These are phyloP conservation scores for Caenorhabditis sp. DNA, from an alignment of 2,888 invertebrate species.

Conservation along the genomic window DNA sequence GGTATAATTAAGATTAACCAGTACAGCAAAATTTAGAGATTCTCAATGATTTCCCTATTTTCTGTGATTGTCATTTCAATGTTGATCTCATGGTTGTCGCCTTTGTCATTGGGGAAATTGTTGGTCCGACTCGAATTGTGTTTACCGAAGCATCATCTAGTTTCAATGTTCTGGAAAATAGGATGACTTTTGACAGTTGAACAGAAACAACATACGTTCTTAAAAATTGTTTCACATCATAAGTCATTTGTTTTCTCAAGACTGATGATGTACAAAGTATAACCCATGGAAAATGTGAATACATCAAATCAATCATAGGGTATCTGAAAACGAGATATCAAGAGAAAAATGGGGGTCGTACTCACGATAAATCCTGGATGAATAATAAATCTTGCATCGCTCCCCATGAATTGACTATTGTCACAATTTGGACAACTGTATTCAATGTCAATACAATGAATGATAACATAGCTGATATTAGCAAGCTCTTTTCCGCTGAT, in stretches of 20 bases:
- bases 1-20: background rate
- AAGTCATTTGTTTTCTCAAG: constrained; percentile 31
- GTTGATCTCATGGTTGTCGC: constrained; percentile 20
- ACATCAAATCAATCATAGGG: constrained; percentile 48
- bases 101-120: constrained; percentile 19
- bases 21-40: background rate
- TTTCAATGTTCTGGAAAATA: constrained; percentile 30
- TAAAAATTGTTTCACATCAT: constrained; percentile 23
- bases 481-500: constrained; percentile 26
- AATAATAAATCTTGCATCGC: constrained; percentile 26
- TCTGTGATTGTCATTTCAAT: constrained; percentile 5
- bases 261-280: constrained; percentile 43
- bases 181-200: constrained; percentile 2
- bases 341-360: no score
- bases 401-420: constrained; percentile 33
- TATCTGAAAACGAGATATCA: constrained; percentile 38
- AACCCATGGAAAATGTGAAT: constrained; percentile 48
- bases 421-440: constrained; percentile 38
- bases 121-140: constrained; percentile 28
- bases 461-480: constrained; percentile 38
- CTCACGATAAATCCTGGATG: constrained; percentile 49
- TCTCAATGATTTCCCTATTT: background rate
- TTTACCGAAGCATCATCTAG: constrained; percentile 35
- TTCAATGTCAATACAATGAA: constrained; percentile 43
- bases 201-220: constrained; percentile 25